Percentiles rank a stretch among this genome's conserved stretches.
Evolutionary conservation across 2,113 vertebrate genomes (phyloP).

Genomic region (Cynopterus brachyotis): DNA sequence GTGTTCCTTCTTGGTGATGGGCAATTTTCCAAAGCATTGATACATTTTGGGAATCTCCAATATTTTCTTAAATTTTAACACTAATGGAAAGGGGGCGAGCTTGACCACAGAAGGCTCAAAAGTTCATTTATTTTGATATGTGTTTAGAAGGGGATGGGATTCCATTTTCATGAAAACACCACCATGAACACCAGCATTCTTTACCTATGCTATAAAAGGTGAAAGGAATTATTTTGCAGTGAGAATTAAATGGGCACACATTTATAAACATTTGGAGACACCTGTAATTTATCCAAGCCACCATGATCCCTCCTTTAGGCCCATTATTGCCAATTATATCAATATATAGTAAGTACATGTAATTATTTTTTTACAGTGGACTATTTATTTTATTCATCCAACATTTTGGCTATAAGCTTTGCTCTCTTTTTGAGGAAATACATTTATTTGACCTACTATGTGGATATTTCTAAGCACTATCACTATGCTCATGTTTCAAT

Average conservation of each 20-base stretch:
- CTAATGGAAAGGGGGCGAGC: not conserved
- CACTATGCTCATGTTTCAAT: not conserved
- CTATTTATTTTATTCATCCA: conserved; percentile 34
- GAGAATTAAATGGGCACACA: not conserved
- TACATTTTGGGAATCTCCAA: conserved; percentile 18
- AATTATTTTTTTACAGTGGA: conserved; percentile 18
- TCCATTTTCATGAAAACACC: not conserved
- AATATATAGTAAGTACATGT: not conserved
- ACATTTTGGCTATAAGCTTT: not conserved
- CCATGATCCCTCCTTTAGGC: not conserved
- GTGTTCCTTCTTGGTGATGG: not conserved
- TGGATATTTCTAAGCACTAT: not conserved
- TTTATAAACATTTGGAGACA: conserved; percentile 5
- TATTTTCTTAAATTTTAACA: conserved; percentile 22
- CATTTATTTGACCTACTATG: not conserved
- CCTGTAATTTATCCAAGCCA: conserved; percentile 9
- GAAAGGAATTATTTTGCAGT: not conserved
- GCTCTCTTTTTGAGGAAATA: not conserved
- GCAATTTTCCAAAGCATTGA: not conserved
- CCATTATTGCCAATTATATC: not conserved
- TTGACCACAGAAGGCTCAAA: not conserved
- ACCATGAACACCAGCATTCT: not conserved
- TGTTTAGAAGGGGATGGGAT: not conserved
- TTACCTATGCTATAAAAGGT: not conserved
- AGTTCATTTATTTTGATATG: not conserved